Evolutionary conservation across 2,888 invertebrate genomes (phyloP), one percentile per base, ranked within the genome.

Genomic region (Acrobasis suavella): DNA sequence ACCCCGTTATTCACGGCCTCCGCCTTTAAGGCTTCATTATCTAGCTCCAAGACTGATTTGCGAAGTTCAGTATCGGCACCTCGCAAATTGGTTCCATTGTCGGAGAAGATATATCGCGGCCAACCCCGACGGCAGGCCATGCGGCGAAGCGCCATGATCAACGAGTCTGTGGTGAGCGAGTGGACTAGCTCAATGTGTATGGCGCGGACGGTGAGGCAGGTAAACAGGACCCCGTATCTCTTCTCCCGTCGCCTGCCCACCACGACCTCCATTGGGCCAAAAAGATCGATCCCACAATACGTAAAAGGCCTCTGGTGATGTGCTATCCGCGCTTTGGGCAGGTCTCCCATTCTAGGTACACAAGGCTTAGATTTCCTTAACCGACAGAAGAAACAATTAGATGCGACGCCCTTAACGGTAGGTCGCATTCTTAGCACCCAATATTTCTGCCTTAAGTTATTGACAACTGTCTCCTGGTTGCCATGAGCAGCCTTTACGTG

Each of bases 141-240:
- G 7, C 60, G 59, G 5, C 63, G 14, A 2, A 60, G 60, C 10
- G 63, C 63, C 63, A 63, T 63, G 7, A 63, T 63, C 12, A 58
- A 7, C 1, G 58, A 38, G 39, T 62, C 58, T 2, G 56, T 58
- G 3, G 50, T 49, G 12, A 62, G 12, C 5, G 32, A 50, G 9
- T 6, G n/a, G 8, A 62, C 55, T 0, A 62, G 2, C 38, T 62
- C 59, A 7, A 60, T 39, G 14, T 63, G 60, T 0, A 63, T 42
- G 7, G 60, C 55, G 1, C 63, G 55, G 1, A 56, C n/a, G n/a
- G n/a, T 39, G 0, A 50, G 39, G 39, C 39, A 39, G 1, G 39
- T 39, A 7, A 39, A 39, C 1, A 39, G 39, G 39, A 39, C 39
- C 9, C 39, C 38, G 38, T 17, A 55, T 10, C 54, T 38, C 15